phyloP scores from a whole-genome alignment of 2,888 invertebrate genomes.

The Polydesmus complanatus region DNA sequence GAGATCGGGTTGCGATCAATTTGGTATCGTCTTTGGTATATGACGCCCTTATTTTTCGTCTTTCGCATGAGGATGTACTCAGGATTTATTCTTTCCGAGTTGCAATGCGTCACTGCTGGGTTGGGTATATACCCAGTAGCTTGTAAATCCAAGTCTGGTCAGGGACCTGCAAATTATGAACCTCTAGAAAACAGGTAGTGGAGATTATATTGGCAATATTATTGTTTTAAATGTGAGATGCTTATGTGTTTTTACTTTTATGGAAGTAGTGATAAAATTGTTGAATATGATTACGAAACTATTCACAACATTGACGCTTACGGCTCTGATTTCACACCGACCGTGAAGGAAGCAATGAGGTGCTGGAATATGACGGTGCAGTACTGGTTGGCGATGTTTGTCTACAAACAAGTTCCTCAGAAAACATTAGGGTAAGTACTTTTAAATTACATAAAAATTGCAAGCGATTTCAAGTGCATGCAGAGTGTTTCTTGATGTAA shows the following conservation, averaged over 20 bases:
- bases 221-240: not conserved
- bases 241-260: too few relatives aligned
- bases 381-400: conserved; percentile 84
- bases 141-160: conserved; percentile 57
- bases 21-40: conserved; percentile 66
- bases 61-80: conserved; percentile 83
- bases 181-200: conserved; percentile 35
- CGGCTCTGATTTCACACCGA: conserved; percentile 65
- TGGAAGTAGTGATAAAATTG: not conserved
- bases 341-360: conserved; percentile 75
- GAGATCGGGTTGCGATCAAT: conserved; percentile 60
- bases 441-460: not conserved
- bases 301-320: conserved; percentile 70
- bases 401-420: conserved; percentile 69
- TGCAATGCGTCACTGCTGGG: conserved; percentile 80
- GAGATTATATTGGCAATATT: conserved; percentile 27
- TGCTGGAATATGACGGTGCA: conserved; percentile 94
- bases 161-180: conserved; percentile 55
- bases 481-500: not conserved
- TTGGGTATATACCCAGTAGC: conserved; percentile 77
- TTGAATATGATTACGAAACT: conserved; percentile 50
- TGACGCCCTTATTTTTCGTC: conserved; percentile 70
- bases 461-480: not conserved
- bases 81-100: conserved; percentile 79
- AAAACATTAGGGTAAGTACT: conserved; percentile 31